Conservation (phyloP, 2,797 vertebrate species). For the Vespertilio murinus region DNA sequence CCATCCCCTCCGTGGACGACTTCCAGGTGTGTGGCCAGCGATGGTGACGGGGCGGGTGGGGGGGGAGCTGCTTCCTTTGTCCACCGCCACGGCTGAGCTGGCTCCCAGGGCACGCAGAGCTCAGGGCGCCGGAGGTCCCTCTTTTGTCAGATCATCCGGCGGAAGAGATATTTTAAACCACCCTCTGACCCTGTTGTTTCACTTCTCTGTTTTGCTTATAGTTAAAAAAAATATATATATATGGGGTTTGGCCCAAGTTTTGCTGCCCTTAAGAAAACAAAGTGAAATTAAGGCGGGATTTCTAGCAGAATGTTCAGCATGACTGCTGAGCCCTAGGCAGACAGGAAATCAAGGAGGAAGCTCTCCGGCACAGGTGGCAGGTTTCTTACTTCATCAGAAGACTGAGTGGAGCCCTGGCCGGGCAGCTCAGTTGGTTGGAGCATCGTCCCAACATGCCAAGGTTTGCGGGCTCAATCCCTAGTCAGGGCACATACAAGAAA, state of each 20-base stretch:
- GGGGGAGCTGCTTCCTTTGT: not conserved
- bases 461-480: not conserved
- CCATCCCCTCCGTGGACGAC: slow-evolving; percentile 93
- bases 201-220: slow-evolving; percentile 44
- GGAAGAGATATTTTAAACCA: not conserved
- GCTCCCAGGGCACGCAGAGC: not conserved
- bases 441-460: not conserved
- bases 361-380: not conserved
- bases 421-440: not conserved
- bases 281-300: slow-evolving; percentile 16
- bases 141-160: not conserved
- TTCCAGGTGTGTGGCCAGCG: slow-evolving; percentile 90
- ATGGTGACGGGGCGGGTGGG: not conserved
- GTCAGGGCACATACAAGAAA: not conserved
- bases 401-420: not conserved
- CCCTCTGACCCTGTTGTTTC: slow-evolving; percentile 31
- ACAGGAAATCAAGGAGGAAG: not conserved
- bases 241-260: not conserved
- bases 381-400: not conserved
- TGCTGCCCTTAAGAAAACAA: not conserved
- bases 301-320: not conserved
- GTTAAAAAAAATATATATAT: not conserved
- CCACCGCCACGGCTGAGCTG: not conserved
- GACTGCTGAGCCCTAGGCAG: not conserved
- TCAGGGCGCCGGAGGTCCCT: not conserved